A percentile compares a stretch with the other conserved stretches of the same genome.
phyloP scores from a whole-genome alignment of 2,113 vertebrate species.

The Xiphophorus couchianus region DNA sequence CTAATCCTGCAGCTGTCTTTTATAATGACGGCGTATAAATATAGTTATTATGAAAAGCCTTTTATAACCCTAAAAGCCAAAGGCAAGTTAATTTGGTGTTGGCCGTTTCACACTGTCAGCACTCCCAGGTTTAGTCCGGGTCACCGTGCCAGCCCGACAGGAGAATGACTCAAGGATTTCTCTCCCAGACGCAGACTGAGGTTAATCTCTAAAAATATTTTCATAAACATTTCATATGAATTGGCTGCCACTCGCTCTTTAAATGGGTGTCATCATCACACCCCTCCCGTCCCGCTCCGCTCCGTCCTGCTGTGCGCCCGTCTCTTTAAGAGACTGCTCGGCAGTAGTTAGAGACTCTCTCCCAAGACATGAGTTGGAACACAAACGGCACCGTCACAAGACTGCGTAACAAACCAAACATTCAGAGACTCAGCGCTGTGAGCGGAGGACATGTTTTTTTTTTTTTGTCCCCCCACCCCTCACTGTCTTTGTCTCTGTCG shows the following conservation, averaged over 20 bases:
- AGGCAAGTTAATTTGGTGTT: background rate
- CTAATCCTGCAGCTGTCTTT: conserved; percentile 15
- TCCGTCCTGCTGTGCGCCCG: conserved; percentile 26
- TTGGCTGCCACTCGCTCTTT: background rate
- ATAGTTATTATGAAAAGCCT: conserved; percentile 19
- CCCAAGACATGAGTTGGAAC: conserved; percentile 61
- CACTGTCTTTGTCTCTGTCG: background rate
- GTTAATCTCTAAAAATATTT: background rate
- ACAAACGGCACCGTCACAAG: conserved; percentile 69
- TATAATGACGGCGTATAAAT: background rate
- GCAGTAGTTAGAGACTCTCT: conserved; percentile 24
- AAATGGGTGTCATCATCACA: background rate
- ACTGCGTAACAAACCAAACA: conserved; percentile 70
- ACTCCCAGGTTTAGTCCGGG: conserved; percentile 13
- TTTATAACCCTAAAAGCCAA: background rate
- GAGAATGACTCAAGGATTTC: conserved; percentile 4
- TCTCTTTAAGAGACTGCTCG: conserved; percentile 14
- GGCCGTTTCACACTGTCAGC: conserved; percentile 7
- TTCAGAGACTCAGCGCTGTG: conserved; percentile 56
- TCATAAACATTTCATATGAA: too few species aligned
- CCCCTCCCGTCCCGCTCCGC: background rate
- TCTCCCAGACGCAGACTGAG: background rate
- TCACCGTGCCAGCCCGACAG: conserved; percentile 22
- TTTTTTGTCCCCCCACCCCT: background rate
- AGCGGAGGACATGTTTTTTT: conserved; percentile 44